Evolutionary conservation across 2,113 vertebrate species (phyloP), one percentile per base, ranked within the genome.

Genomic region (Malurus alboscapulatus): DNA sequence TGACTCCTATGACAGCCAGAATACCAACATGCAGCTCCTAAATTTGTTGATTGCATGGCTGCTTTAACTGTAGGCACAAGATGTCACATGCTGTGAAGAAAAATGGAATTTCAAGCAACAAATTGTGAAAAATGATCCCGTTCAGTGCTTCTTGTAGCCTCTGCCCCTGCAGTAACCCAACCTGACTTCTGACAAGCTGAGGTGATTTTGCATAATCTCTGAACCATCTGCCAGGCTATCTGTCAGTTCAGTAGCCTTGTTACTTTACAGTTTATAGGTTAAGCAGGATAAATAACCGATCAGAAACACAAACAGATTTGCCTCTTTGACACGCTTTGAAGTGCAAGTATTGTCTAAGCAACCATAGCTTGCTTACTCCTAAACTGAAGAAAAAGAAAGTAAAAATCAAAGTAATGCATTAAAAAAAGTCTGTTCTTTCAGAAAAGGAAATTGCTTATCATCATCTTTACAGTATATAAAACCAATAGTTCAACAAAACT

Each of bases 231-330:
- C 71, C n/a, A 30, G 7, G 91, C 62, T 68, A 66, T 85, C 80
- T 69, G 50, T 45, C 89, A 80, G 38, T 81, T 77, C 34, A 55
- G 61, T 62, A 93, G 89, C 45, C 19, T 75, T 36, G 90, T 75
- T 88, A 59, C 76, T 76, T 83, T 61, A 88, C 24, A 82, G 86
- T 94, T 85, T 54, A 61, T 77, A 81, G 87, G 69, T 87, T 92
- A 94, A 86, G 63, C 45, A 94, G 68, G 90, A 93, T 66, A 89
- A 93, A 91, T 45, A 81, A 89, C 30, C 62, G 73, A 84, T 65
- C 54, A 89, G 84, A 85, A 91, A 88, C 29, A 81, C 62, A 77
- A 83, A 91, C 1, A 15, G 59, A 74, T 87, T 84, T 84, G 40
- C 44, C n/a, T 80, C 77, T 86, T 84, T 48, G 59, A 72, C 40